Percentiles rank a stretch among this genome's conserved stretches.
phyloP scores from a whole-genome alignment of 2,113 vertebrate genomes.

The Siniperca chuatsi region DNA sequence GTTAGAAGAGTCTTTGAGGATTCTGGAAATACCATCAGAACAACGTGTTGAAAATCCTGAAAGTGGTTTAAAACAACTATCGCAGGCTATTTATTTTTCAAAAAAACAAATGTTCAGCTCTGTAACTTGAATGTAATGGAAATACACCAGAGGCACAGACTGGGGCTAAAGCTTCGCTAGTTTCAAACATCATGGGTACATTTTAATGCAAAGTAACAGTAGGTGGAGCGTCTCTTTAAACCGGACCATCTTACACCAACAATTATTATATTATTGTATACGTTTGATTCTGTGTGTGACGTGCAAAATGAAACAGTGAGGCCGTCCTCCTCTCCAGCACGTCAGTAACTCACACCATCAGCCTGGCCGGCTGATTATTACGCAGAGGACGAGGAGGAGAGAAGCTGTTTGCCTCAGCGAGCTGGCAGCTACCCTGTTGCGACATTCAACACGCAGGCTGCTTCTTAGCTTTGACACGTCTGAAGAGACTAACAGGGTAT shows the following conservation, averaged over 20 bases:
- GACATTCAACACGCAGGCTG: conserved; percentile 21
- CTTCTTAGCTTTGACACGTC: not conserved
- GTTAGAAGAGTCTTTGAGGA: not conserved
- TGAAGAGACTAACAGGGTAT: not conserved
- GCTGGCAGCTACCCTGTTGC: not conserved
- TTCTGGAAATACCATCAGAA: not conserved
- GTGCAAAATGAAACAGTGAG: not conserved
- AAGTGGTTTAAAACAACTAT: not conserved
- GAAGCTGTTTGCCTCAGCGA: not conserved
- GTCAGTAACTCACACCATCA: not conserved
- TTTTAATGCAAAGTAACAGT: conserved; percentile 13
- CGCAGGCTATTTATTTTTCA: too few species aligned
- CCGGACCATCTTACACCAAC: not conserved
- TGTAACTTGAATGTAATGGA: not conserved
- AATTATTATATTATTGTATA: not conserved
- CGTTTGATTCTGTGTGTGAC: not conserved
- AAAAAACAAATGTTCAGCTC: not conserved
- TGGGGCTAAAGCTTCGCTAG: not conserved
- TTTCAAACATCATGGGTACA: not conserved
- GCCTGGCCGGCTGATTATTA: not conserved
- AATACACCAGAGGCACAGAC: not conserved
- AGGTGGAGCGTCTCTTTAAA: conserved; percentile 8
- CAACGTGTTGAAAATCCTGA: not conserved
- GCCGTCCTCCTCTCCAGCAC: not conserved
- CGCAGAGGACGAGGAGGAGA: not conserved